Conservation (phyloP, 1,140 invertebrate species). For the Arion vulgaris region DNA sequence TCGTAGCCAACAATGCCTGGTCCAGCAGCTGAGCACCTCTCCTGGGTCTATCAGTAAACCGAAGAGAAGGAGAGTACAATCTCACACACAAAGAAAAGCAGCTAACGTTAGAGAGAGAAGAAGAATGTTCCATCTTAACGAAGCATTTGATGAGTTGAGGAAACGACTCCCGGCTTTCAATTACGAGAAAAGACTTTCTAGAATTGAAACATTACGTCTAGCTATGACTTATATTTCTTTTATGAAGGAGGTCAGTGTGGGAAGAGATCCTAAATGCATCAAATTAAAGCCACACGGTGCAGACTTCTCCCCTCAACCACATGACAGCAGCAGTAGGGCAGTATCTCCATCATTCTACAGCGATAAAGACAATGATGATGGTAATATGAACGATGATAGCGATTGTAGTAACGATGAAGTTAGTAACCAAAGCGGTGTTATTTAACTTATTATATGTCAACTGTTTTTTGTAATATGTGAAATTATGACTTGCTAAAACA, state of each 20-base stretch:
- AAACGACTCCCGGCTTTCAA: conserved; percentile 66
- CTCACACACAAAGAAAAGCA: conserved; percentile 63
- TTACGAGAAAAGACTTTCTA: conserved; percentile 67
- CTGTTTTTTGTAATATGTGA: no score
- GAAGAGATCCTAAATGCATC: conserved; percentile 54
- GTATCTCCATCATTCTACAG: neutral
- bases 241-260: conserved; percentile 89
- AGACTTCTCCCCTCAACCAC: conserved; percentile 3
- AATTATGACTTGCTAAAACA: neutral
- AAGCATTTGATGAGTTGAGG: conserved; percentile 69
- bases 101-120: conserved; percentile 69
- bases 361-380: neutral
- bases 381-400: conserved; percentile 33
- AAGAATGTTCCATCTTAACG: conserved; percentile 71
- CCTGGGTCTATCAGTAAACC: conserved; percentile 42
- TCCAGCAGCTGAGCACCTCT: conserved; percentile 22
- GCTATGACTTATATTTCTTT: conserved; percentile 97
- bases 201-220: conserved; percentile 89
- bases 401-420: conserved; percentile 40
- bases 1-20: conserved; percentile 10
- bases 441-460: no score
- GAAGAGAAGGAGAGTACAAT: conserved; percentile 63
- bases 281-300: conserved; percentile 43
- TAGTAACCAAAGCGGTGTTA: conserved; percentile 14
- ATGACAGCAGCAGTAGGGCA: neutral